phyloP scores from a whole-genome alignment of 2,797 vertebrate species.

The Pangasius djambal region DNA sequence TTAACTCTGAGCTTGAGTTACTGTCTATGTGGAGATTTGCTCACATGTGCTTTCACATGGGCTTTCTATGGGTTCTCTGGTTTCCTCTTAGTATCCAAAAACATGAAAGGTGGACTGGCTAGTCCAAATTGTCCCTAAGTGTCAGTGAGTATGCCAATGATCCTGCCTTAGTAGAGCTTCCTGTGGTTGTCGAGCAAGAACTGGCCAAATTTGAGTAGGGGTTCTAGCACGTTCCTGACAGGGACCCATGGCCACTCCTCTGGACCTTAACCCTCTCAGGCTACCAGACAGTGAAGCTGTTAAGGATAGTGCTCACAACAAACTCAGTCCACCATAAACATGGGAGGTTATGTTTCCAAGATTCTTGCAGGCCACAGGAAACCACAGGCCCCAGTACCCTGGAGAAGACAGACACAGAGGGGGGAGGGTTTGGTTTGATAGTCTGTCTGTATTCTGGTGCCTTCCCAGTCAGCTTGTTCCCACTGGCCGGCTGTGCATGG shows the following conservation, averaged over 20 bases:
- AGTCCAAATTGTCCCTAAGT: not conserved
- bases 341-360: not conserved
- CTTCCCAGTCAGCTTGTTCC: not conserved
- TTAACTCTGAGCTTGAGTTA: not conserved
- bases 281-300: not conserved
- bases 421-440: not conserved
- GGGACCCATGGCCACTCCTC: not conserved
- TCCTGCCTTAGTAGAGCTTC: not conserved
- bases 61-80: not conserved
- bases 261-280: not conserved
- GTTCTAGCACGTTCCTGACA: not conserved
- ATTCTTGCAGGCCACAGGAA: not conserved
- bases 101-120: not conserved
- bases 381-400: not conserved
- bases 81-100: not conserved
- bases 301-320: not conserved
- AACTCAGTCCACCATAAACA: not conserved
- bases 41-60: not conserved
- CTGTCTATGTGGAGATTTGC: not conserved
- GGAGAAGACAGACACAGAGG: not conserved
- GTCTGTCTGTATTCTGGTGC: not conserved
- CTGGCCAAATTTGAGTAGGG: not conserved
- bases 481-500: not conserved
- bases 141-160: not conserved
- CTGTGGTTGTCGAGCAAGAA: not conserved